Percentiles rank a stretch among this genome's conserved stretches.
These are phyloP conservation scores for Rhizoglyphus robini DNA, from an alignment of 1,140 invertebrate species.

Conservation along the genomic window DNA sequence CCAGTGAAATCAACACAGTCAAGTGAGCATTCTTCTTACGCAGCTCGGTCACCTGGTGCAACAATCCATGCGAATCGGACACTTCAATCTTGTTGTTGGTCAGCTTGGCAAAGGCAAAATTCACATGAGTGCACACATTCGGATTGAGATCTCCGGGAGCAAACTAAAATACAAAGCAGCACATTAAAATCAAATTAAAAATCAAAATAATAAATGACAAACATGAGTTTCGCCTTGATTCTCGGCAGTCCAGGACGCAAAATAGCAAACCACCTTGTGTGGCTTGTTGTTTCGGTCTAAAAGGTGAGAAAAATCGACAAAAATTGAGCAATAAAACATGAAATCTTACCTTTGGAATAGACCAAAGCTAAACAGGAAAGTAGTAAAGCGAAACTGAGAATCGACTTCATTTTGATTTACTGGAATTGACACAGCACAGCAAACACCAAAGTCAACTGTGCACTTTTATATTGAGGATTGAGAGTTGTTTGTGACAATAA, in stretches of 20 bases:
- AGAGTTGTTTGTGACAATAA: too few relatives aligned
- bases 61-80: slow-evolving; percentile 34
- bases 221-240: neutral
- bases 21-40: slow-evolving; percentile 52
- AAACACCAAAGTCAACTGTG: too few relatives aligned
- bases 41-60: slow-evolving; percentile 45
- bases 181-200: neutral
- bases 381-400: too few relatives aligned
- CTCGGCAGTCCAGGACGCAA: neutral
- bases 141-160: slow-evolving; percentile 50
- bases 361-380: too few relatives aligned
- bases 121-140: slow-evolving; percentile 65
- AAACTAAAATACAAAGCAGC: neutral
- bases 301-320: neutral
- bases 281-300: slow-evolving; percentile 8
- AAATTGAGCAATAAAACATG: too few relatives aligned
- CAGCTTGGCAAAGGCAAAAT: slow-evolving; percentile 62
- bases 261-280: slow-evolving; percentile 6
- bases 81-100: slow-evolving; percentile 49
- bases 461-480: too few relatives aligned
- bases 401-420: too few relatives aligned
- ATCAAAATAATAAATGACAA: neutral
- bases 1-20: slow-evolving; percentile 61
- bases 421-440: too few relatives aligned
- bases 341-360: neutral